Percentiles rank a stretch among this genome's conserved stretches.
phyloP scores from a whole-genome alignment of 2,888 invertebrate species.

The Troides oblongomaculatus region DNA sequence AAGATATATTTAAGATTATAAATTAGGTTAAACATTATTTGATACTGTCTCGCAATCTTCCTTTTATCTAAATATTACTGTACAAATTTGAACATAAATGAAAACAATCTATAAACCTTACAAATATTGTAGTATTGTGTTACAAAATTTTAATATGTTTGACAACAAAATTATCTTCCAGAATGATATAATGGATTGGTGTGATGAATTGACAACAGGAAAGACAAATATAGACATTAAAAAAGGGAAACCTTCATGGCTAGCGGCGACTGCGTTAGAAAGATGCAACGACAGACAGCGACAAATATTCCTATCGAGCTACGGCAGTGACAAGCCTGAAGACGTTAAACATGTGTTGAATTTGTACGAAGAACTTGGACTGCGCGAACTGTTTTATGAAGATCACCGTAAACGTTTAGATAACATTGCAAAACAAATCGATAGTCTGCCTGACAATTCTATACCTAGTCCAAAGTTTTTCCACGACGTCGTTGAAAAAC shows the following conservation, averaged over 20 bases:
- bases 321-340: constrained; percentile 18
- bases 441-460: constrained; percentile 9
- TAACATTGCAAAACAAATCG: constrained; percentile 17
- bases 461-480: constrained; percentile 8
- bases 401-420: constrained; percentile 8
- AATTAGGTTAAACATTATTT: too few species aligned
- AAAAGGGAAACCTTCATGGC: constrained; percentile 25
- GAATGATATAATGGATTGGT: constrained; percentile 28
- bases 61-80: background rate
- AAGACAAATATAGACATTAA: constrained; percentile 25
- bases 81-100: background rate
- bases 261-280: constrained; percentile 18
- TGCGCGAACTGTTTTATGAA: constrained; percentile 16
- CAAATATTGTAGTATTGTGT: background rate
- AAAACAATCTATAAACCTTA: background rate
- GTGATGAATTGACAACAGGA: constrained; percentile 20
- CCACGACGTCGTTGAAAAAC: constrained; percentile 11
- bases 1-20: too few species aligned
- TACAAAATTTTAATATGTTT: background rate
- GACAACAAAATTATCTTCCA: constrained; percentile 2
- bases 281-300: constrained; percentile 18
- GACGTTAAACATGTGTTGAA: constrained; percentile 17
- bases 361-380: constrained; percentile 19
- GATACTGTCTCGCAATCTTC: background rate
- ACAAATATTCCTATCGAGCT: constrained; percentile 17